Conservation (phyloP, 2,888 invertebrate genomes). For the Drosophila quinaria region DNA sequence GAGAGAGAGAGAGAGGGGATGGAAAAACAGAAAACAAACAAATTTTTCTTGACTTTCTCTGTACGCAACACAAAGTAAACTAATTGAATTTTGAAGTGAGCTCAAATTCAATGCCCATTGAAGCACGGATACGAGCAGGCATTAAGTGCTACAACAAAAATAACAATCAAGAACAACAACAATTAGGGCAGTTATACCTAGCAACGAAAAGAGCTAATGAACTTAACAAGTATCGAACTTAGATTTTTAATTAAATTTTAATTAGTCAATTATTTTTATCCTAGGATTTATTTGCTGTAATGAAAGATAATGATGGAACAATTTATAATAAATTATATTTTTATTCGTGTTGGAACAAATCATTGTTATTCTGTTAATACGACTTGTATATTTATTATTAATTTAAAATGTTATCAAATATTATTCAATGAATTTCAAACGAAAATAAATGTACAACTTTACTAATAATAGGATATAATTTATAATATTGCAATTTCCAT, state of each 20-base stretch:
- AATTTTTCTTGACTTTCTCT: conserved; percentile 36
- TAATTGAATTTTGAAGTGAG: conserved; percentile 64
- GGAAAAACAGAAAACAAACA: conserved; percentile 38
- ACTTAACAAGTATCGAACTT: neutral
- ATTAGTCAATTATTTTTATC: neutral
- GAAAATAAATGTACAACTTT: neutral
- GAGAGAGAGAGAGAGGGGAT: neutral
- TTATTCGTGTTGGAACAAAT: neutral
- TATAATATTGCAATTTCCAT: too few species aligned
- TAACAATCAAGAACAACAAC: conserved; percentile 4
- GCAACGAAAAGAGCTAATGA: conserved; percentile 1
- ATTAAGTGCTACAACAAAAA: conserved; percentile 15
- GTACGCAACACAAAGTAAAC: conserved; percentile 35
- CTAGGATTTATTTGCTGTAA: neutral
- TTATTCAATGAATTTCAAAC: too few species aligned
- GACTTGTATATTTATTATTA: too few species aligned
- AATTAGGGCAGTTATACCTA: conserved; percentile 4
- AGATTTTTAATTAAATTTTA: neutral
- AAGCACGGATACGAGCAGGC: neutral
- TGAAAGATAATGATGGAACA: neutral
- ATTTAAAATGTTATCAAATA: too few species aligned
- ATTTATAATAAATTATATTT: neutral
- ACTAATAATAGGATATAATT: neutral
- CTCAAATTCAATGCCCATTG: conserved; percentile 29
- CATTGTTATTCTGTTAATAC: too few species aligned